Evolutionary conservation across 2,113 vertebrate species (phyloP).

Genomic region (Caranx melampygus): DNA sequence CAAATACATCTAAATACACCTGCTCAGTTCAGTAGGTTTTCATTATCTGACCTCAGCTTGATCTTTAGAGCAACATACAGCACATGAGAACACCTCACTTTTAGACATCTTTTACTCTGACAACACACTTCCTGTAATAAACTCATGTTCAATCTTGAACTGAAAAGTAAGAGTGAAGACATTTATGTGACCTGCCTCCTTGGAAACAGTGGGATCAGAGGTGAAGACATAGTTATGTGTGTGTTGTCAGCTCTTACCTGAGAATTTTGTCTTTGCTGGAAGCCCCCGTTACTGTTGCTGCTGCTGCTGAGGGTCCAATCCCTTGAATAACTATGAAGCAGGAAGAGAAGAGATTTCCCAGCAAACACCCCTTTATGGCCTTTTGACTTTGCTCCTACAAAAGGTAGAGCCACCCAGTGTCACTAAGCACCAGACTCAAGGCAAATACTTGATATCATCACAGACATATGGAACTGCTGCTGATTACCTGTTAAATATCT

Average conservation of each 20-base stretch:
- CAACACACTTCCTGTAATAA: neutral
- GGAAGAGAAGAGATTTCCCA: slow-evolving; percentile 58
- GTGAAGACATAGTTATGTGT: neutral
- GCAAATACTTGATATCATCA: neutral
- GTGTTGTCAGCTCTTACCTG: slow-evolving; percentile 59
- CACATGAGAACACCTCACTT: neutral
- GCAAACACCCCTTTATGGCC: slow-evolving; percentile 72
- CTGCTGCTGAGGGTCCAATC: slow-evolving; percentile 14
- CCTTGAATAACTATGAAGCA: slow-evolving; percentile 46
- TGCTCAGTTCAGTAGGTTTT: neutral
- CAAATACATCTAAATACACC: neutral
- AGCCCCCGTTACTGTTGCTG: neutral
- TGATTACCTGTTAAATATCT: neutral
- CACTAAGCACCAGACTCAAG: neutral
- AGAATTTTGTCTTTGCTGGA: neutral
- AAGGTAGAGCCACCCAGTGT: slow-evolving; percentile 44
- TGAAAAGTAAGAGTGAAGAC: neutral
- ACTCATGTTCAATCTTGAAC: neutral
- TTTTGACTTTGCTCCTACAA: slow-evolving; percentile 85
- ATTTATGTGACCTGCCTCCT: neutral
- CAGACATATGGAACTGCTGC: neutral
- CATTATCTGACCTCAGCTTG: neutral
- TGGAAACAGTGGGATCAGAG: neutral
- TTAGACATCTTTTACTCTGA: neutral
- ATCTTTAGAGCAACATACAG: neutral